Base-by-base conservation (phyloP, 2,888 invertebrate species). In the Himalopsyche kuldschensis region DNA sequence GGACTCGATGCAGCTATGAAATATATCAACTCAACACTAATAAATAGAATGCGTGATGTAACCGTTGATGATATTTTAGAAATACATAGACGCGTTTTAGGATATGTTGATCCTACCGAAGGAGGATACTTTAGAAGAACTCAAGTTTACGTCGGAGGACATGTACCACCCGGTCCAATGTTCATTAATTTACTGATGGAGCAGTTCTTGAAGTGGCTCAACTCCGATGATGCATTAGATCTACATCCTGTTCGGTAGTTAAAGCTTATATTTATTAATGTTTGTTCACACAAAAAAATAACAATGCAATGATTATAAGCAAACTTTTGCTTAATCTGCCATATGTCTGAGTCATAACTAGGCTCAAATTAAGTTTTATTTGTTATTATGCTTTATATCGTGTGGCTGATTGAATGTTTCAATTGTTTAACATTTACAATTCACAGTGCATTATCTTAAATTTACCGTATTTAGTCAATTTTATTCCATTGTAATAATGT, bases 81-180 rank as follows among this genome's bases (percentile, higher is more conserved):
- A 88, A 97, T 99, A 87, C 99, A 99, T 89, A 94, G 95, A 85
- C 93, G 98, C 86, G 98, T 99, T 0, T 90, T 99, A 87, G 99
- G 99, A 0, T 97, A 97, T 90, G 98, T 98, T 0, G 98, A 99
- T 90, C 98, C 98, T 0, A 91, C 96, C 3, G 96, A 97, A 89
- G 97, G 98, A 1, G 99, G 99, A 0, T 93, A 94, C 82, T 96
- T 98, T 88, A 93, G 99, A 63, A 93, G 95, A 84, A 96, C 96
- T 4, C 98, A 98, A 88, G 98, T 99, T 8, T 99, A 96, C 90
- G 97, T 99, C 0, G 98, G 98, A 0, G 96, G 96, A n/a, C 98
- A 98, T 89, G 93, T 96, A 79, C 99, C 99, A 0, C 98, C 99
- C 0, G 94, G 95, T 0, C 97, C 99, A 0, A 94, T 94, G 0